Percentiles rank a stretch among this genome's conserved stretches.
Evolutionary conservation across 2,888 invertebrate genomes (phyloP).

Genomic region (Trissoscelio sp.): DNA sequence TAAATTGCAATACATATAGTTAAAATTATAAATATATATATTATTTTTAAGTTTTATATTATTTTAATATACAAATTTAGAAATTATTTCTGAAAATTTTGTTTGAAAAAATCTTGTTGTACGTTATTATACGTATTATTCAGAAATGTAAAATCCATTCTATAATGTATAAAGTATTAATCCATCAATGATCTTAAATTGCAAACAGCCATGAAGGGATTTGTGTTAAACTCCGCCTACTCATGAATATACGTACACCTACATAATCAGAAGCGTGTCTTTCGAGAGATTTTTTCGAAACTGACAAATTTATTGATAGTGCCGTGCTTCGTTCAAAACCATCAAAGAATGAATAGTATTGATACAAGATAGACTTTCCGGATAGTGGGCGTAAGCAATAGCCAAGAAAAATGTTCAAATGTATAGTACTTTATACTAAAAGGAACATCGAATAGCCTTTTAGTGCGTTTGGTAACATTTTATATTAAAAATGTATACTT

Average conservation of each 20-base stretch:
- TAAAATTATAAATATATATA: not conserved
- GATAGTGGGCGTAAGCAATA: conserved; percentile 46
- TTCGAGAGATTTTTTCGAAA: conserved; percentile 42
- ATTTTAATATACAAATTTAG: not conserved
- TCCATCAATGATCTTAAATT: conserved; percentile 32
- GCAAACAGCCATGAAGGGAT: conserved; percentile 55
- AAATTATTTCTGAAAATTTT: too few relatives aligned
- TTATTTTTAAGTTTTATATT: not conserved
- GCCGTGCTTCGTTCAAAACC: conserved; percentile 29
- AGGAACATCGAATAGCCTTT: conserved; percentile 14
- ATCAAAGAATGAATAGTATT: conserved; percentile 24
- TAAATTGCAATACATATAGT: too few relatives aligned
- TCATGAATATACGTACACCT: conserved; percentile 63
- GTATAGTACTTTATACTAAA: conserved; percentile 22
- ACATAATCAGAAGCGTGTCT: conserved; percentile 44
- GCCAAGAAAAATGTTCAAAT: conserved; percentile 31
- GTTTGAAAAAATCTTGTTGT: too few relatives aligned
- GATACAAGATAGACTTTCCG: conserved; percentile 47
- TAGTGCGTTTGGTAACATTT: conserved; percentile 41
- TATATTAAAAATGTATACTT: conserved; percentile 15
- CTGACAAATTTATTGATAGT: conserved; percentile 63
- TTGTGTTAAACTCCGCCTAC: conserved; percentile 65
- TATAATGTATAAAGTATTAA: conserved; percentile 24
- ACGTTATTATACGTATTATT: too few relatives aligned
- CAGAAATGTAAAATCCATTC: conserved; percentile 17